Evolutionary conservation across 1,140 invertebrate species (phyloP).

Genomic region (Colletes gigas): DNA sequence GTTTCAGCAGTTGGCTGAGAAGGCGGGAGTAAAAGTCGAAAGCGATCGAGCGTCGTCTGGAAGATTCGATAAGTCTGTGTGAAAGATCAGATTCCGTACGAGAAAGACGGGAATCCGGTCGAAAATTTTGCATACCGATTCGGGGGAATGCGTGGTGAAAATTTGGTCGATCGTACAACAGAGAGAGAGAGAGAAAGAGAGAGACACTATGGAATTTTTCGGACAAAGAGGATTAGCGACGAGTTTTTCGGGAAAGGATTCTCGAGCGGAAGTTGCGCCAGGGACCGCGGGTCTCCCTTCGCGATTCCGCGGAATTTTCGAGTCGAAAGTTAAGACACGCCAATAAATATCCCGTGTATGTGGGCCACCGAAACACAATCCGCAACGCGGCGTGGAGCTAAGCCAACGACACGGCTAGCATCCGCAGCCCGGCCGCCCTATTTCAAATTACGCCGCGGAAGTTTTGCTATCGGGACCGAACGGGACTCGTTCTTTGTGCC

Average conservation of each 20-base stretch:
- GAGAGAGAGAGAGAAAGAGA: too few species aligned
- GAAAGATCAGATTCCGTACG: too few species aligned
- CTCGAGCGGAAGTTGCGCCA: background rate
- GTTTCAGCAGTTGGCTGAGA: too few species aligned
- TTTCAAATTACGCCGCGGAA: constrained; percentile 38
- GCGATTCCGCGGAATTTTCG: constrained; percentile 9
- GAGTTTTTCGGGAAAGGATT: background rate
- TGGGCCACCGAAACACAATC: constrained; percentile 70
- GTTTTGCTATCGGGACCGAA: constrained; percentile 32
- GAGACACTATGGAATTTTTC: too few species aligned
- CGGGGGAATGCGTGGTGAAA: too few species aligned
- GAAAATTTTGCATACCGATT: too few species aligned
- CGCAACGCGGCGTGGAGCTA: constrained; percentile 77
- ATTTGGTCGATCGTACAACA: background rate
- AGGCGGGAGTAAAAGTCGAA: too few species aligned
- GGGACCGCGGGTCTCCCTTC: background rate
- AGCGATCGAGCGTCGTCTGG: too few species aligned
- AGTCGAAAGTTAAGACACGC: constrained; percentile 52
- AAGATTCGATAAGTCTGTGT: too few species aligned
- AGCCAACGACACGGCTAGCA: constrained; percentile 71
- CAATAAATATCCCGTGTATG: constrained; percentile 67
- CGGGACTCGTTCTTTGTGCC: constrained; percentile 16
- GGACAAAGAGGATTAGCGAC: too few species aligned
- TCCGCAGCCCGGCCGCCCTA: constrained; percentile 57
- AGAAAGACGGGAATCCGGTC: too few species aligned